A percentile compares a stretch with the other conserved stretches of the same genome.
Conservation (phyloP, 2,113 vertebrate species). For the Xiphorhynchus elegans region DNA sequence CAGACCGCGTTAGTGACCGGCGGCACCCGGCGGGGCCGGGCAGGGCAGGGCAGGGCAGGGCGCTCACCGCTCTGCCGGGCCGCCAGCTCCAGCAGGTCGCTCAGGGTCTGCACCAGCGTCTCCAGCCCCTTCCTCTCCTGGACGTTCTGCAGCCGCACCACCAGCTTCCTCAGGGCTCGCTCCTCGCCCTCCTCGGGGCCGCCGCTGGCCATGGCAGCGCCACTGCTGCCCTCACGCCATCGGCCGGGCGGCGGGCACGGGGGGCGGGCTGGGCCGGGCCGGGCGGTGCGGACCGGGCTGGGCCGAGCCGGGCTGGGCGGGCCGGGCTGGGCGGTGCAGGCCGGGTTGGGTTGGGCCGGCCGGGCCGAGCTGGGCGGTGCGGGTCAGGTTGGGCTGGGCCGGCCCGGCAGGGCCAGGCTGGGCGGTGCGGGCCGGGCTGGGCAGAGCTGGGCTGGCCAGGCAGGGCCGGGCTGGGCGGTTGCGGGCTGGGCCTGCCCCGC, state of each 20-base stretch:
- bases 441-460: too few species aligned
- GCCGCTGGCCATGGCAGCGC: constrained; percentile 63
- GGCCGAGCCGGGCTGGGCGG: too few species aligned
- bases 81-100: constrained; percentile 86
- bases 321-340: too few species aligned
- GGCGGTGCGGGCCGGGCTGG: too few species aligned
- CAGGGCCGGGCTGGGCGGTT: too few species aligned
- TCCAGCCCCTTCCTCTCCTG: constrained; percentile 83
- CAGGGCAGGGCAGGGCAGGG: not conserved
- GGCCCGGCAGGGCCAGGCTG: too few species aligned
- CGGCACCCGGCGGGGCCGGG: not conserved
- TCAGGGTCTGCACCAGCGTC: constrained; percentile 87
- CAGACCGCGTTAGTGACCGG: not conserved
- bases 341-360: too few species aligned
- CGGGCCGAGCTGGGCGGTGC: too few species aligned
- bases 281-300: too few species aligned
- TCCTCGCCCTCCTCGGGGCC: constrained; percentile 55
- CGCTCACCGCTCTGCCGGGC: constrained; percentile 79
- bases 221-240: not conserved
- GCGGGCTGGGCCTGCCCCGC: not conserved
- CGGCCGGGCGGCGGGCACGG: not conserved
- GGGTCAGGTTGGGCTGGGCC: too few species aligned
- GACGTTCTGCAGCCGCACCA: constrained; percentile 85
- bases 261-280: not conserved
- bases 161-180: constrained; percentile 81